A percentile compares a stretch with the other conserved stretches of the same genome.
Conservation (phyloP, 2,888 invertebrate genomes). For the Drosophila barbarae region DNA sequence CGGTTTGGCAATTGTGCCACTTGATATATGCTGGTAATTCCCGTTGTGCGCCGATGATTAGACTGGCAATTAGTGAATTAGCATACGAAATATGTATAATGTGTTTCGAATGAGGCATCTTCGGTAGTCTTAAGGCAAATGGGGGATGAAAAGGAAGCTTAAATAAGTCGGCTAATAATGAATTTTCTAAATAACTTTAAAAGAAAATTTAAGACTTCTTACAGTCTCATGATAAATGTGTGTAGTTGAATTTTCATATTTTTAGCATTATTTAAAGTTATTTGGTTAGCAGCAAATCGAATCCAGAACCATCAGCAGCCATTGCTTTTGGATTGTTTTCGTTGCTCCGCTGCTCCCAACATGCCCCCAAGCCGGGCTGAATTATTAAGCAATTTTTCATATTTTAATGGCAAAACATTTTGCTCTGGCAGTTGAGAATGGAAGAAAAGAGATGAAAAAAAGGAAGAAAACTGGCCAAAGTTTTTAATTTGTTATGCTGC, state of each 20-base stretch:
- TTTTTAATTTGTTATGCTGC: constrained; percentile 71
- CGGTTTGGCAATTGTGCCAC: constrained; percentile 52
- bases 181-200: background rate
- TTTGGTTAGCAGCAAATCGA: constrained; percentile 22
- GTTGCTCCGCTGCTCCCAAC: constrained; percentile 23
- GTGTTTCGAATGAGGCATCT: constrained; percentile 28
- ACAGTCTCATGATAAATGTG: background rate
- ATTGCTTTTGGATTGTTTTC: constrained; percentile 8
- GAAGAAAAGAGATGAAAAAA: constrained; percentile 15
- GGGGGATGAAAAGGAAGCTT: background rate
- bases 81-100: constrained; percentile 42
- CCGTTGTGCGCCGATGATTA: constrained; percentile 59
- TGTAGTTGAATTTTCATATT: background rate
- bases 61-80: constrained; percentile 63
- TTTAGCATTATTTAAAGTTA: constrained; percentile 7
- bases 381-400: constrained; percentile 73
- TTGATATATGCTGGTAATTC: constrained; percentile 70
- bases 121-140: background rate
- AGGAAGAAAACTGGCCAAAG: constrained; percentile 49
- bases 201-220: background rate
- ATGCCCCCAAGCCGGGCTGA: constrained; percentile 47
- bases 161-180: background rate
- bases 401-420: constrained; percentile 72
- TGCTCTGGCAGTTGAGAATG: constrained; percentile 38
- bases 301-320: constrained; percentile 18